Percentiles rank a stretch among this genome's conserved stretches.
Conservation (phyloP, 2,888 invertebrate species). For the Andrena bucephala region DNA sequence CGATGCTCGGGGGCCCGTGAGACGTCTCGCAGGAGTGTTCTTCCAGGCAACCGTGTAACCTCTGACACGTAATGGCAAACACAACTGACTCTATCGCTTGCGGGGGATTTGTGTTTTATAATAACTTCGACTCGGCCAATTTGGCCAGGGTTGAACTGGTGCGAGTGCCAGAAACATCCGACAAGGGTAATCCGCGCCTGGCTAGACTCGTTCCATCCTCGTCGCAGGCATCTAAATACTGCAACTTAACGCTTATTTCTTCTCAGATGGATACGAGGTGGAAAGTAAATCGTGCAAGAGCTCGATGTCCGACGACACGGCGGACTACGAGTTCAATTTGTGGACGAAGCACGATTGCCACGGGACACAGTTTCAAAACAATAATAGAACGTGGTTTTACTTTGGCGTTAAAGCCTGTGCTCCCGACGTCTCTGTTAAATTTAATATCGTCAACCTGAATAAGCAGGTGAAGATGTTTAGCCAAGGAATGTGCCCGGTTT, state of each 20-base stretch:
- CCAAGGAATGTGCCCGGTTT: constrained; percentile 96
- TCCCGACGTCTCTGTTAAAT: constrained; percentile 88
- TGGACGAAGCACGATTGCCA: constrained; percentile 96
- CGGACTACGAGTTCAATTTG: constrained; percentile 91
- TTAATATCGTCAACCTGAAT: constrained; percentile 95
- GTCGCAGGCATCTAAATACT: neutral
- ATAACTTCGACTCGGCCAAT: constrained; percentile 96
- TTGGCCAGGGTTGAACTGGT: constrained; percentile 92
- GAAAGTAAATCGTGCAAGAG: constrained; percentile 73
- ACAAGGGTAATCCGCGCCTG: constrained; percentile 78
- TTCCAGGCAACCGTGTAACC: constrained; percentile 45
- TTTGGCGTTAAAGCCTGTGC: constrained; percentile 90
- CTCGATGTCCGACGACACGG: constrained; percentile 83
- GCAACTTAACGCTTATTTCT: neutral
- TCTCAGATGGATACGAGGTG: constrained; percentile 67
- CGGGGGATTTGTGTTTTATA: constrained; percentile 92
- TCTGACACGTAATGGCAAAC: constrained; percentile 78
- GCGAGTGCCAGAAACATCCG: constrained; percentile 79
- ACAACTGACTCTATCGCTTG: constrained; percentile 87
- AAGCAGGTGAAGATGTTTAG: constrained; percentile 96
- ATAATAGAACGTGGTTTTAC: constrained; percentile 96
- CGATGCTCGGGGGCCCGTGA: constrained; percentile 6
- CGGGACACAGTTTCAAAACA: constrained; percentile 95
- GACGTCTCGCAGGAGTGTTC: constrained; percentile 30
- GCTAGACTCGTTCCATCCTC: constrained; percentile 9